These are phyloP conservation scores for Trissolcus brochymenae DNA, from an alignment of 2,888 invertebrate genomes.

Conservation along the genomic window DNA sequence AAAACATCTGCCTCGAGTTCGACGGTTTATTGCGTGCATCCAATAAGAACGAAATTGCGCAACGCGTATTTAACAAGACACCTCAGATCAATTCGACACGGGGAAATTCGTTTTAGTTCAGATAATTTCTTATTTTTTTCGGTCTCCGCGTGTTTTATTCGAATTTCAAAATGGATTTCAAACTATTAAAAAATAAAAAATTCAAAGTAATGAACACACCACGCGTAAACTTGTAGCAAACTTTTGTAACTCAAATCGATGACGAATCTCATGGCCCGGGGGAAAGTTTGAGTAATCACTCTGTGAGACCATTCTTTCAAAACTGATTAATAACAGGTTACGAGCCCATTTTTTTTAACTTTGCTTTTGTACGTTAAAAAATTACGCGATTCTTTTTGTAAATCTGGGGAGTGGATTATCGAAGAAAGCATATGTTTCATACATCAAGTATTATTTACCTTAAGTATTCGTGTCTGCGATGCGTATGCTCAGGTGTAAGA, in stretches of 20 bases:
- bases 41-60: conserved; percentile 51
- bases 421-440: conserved; percentile 46
- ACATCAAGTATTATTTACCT: conserved; percentile 35
- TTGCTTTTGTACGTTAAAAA: conserved; percentile 63
- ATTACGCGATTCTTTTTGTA: conserved; percentile 48
- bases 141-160: neutral
- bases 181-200: too few species aligned
- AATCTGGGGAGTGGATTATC: conserved; percentile 21
- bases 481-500: neutral
- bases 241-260: conserved; percentile 6
- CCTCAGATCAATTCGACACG: conserved; percentile 23
- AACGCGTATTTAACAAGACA: conserved; percentile 39
- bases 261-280: conserved; percentile 11
- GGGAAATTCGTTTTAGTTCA: conserved; percentile 5
- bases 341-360: conserved; percentile 33
- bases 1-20: conserved; percentile 56
- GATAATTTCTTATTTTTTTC: too few species aligned
- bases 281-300: neutral
- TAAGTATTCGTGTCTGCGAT: neutral
- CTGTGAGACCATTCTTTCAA: neutral
- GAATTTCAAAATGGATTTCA: too few species aligned
- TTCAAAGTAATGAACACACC: neutral
- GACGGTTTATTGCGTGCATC: conserved; percentile 53
- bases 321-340: conserved; percentile 38
- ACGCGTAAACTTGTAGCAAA: neutral